phyloP scores from a whole-genome alignment of 2,797 vertebrate species.

The Holocentrus rufus region DNA sequence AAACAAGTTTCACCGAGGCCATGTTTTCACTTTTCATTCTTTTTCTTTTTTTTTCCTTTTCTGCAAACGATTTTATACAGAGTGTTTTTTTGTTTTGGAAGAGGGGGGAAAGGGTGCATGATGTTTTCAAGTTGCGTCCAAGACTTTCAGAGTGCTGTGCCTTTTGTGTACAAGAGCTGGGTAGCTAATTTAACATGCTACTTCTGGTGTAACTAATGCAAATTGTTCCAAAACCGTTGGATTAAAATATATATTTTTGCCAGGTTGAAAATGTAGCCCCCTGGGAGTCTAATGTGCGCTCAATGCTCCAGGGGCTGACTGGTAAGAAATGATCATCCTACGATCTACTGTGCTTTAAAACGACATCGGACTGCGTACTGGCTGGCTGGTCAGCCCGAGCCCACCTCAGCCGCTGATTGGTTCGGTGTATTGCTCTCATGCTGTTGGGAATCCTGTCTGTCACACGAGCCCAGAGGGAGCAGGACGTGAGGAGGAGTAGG shows the following conservation, averaged over 20 bases:
- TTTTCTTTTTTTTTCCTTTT: not conserved
- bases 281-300: constrained; percentile 11
- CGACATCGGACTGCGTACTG: constrained; percentile 31
- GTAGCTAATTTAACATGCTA: constrained; percentile 30
- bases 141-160: constrained; percentile 2
- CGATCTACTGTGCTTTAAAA: constrained; percentile 68
- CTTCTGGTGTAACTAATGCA: constrained; percentile 30
- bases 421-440: constrained; percentile 34
- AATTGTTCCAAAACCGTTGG: constrained; percentile 42
- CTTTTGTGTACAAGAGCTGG: constrained; percentile 11
- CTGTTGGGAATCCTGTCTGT: constrained; percentile 49
- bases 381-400: constrained; percentile 15
- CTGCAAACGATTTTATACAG: constrained; percentile 34
- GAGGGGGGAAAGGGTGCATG: not conserved
- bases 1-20: constrained; percentile 22
- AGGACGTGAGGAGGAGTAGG: not conserved
- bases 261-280: constrained; percentile 20
- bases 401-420: constrained; percentile 29
- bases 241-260: not conserved
- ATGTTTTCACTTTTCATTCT: not conserved
- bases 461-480: constrained; percentile 43
- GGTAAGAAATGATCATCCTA: constrained; percentile 22
- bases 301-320: constrained; percentile 25
- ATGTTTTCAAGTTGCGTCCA: constrained; percentile 20
- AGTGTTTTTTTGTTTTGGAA: not conserved